phyloP scores from a whole-genome alignment of 2,113 vertebrate genomes.

The Lophochroa leadbeateri region DNA sequence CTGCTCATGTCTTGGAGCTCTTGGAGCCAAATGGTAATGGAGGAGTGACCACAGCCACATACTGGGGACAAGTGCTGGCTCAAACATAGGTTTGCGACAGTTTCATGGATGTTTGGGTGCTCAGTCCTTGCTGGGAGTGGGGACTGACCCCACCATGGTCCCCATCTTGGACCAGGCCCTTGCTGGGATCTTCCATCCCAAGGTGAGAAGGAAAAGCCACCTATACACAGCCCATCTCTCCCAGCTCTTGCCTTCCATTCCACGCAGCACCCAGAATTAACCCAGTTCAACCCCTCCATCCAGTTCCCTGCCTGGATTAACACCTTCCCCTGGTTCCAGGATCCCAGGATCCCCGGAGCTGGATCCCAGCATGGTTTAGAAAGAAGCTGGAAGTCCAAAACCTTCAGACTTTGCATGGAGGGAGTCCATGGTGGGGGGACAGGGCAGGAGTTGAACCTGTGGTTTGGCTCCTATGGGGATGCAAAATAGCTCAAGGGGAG shows the following conservation, averaged over 20 bases:
- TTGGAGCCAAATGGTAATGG: rapidly evolving
- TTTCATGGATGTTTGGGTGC: neutral
- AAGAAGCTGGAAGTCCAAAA: neutral
- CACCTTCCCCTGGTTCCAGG: neutral
- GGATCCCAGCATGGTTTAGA: no score
- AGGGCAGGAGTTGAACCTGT: neutral
- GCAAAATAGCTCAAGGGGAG: neutral
- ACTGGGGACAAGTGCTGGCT: neutral
- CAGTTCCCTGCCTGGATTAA: neutral
- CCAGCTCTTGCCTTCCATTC: neutral
- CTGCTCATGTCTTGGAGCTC: rapidly evolving
- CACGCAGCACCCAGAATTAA: neutral
- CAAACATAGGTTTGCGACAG: neutral
- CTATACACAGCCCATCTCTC: neutral
- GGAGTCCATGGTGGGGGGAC: rapidly evolving
- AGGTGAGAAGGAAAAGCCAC: neutral
- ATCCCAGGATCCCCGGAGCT: neutral
- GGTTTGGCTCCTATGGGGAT: neutral
- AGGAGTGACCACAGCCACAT: rapidly evolving
- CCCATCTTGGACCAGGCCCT: no score
- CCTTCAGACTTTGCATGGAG: neutral
- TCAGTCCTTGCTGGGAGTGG: neutral
- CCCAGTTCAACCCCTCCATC: neutral
- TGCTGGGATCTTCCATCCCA: neutral
- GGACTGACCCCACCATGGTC: neutral